Evolutionary conservation across 2,797 vertebrate genomes (phyloP).

Genomic region (Eleutherodactylus coqui): DNA sequence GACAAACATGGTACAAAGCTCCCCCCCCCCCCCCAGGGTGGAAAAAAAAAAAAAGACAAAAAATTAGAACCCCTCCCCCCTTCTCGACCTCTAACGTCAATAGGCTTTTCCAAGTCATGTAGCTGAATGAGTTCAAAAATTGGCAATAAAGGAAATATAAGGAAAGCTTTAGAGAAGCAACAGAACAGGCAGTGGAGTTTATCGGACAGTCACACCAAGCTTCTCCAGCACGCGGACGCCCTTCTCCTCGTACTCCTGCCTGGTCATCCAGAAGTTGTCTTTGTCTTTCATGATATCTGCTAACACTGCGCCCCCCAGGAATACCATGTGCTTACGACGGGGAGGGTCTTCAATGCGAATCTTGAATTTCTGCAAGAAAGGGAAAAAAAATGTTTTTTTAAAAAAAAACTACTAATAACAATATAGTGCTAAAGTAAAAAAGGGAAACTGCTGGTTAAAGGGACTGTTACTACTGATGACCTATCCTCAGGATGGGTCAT

Average conservation of each 20-base stretch:
- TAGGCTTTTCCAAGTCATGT: conserved; percentile 73
- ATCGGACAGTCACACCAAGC: conserved; percentile 98
- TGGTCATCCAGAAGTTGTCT: conserved; percentile 99
- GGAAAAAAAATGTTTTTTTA: not conserved
- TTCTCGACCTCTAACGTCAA: conserved; percentile 75
- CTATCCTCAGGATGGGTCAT: too few relatives aligned
- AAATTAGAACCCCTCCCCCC: not conserved
- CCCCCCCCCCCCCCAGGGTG: conserved; percentile 66
- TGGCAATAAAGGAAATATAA: conserved; percentile 75
- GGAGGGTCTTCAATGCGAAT: conserved; percentile 80
- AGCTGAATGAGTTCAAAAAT: conserved; percentile 78
- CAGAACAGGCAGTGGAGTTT: conserved; percentile 73
- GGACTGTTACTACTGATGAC: too few relatives aligned
- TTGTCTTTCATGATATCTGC: conserved; percentile 99
- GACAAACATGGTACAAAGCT: conserved; percentile 77
- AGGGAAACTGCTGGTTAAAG: too few relatives aligned
- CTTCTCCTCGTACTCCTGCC: conserved; percentile 97
- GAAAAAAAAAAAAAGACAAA: conserved; percentile 67
- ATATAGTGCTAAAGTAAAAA: too few relatives aligned
- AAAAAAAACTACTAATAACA: too few relatives aligned
- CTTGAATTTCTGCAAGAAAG: conserved; percentile 79
- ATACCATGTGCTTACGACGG: conserved; percentile 99
- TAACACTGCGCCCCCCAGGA: conserved; percentile 94
- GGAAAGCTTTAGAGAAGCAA: conserved; percentile 70
- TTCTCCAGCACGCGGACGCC: conserved; percentile 97